Evolutionary conservation across 1,140 invertebrate genomes (phyloP).

Genomic region (Liolophura sinensis): DNA sequence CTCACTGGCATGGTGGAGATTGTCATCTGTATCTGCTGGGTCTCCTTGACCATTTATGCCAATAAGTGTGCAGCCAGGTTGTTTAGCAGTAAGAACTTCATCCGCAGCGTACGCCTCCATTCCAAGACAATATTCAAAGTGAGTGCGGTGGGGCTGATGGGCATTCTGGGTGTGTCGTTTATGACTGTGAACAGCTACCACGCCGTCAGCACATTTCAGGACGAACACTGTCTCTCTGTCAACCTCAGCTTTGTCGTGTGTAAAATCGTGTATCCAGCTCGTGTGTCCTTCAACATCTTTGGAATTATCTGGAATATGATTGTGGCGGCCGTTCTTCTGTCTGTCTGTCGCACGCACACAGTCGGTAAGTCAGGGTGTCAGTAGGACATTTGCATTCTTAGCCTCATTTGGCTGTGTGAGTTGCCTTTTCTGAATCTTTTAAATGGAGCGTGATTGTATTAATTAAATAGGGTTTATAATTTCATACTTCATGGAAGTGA

Average conservation of each 20-base stretch:
- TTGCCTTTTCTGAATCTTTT: too few relatives aligned
- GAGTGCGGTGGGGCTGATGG: constrained; percentile 38
- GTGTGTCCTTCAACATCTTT: constrained; percentile 50
- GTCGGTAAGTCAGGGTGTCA: constrained; percentile 52
- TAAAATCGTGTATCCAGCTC: constrained; percentile 45
- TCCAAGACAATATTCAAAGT: constrained; percentile 58
- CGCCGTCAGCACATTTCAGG: constrained; percentile 29
- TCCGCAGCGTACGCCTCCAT: constrained; percentile 56
- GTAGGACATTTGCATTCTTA: not conserved
- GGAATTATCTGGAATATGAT: constrained; percentile 57
- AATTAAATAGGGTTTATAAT: too few relatives aligned
- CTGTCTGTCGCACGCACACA: constrained; percentile 60
- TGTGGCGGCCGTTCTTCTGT: constrained; percentile 57
- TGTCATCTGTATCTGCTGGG: constrained; percentile 50
- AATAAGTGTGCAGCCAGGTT: constrained; percentile 44
- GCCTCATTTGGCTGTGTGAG: too few relatives aligned
- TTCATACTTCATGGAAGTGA: too few relatives aligned
- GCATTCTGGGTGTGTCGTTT: constrained; percentile 27
- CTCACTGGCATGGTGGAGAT: constrained; percentile 48
- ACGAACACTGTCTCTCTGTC: constrained; percentile 37
- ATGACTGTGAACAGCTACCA: constrained; percentile 39
- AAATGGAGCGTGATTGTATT: too few relatives aligned
- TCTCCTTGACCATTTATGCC: constrained; percentile 51
- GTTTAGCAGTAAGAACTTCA: constrained; percentile 54
- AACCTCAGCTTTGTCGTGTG: constrained; percentile 49